Evolutionary conservation across 92 coral and sea anemone genomes (phyloP), one percentile per base, ranked within the genome.

Genomic region (Meandrina meandrites): DNA sequence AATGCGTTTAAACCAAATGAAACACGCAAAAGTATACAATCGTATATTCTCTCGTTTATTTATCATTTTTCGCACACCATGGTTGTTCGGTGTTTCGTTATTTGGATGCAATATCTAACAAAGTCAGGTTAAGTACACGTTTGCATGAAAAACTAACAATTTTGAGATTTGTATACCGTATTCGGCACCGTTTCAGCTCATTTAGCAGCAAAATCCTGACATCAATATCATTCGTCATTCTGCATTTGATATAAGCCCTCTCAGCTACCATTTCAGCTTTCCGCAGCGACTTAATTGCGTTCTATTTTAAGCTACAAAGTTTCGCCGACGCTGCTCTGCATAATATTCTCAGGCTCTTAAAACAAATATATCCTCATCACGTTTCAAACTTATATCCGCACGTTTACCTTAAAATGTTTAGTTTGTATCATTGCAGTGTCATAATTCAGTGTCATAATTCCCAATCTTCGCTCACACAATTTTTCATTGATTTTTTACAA

Each of bases 271-370:
- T 18, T 71, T 36, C 53, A 8, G 27, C 28, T 11, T 40, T 19
- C 45, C 83, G 31, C 51, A 11, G 53, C 8, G 47, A 57, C 9
- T 45, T 37, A 81, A 40, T 81, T 82, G 47, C 76, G 32, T 68
- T 69, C 86, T 81, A 81, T 81, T 66, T 45, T 27, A 40, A 64
- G 85, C 37, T 28, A 16, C 75, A 81, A 70, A 79, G 31, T 21
- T 69, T 50, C 64, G 27, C 64, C 78, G 66, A 48, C 77, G 21
- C 62, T 81, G n/a, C 3, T 81, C 22, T 24, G 2, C 71, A 42
- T 27, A 50, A 53, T 75, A 72, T 42, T 79, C 62, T 50, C 62
- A 78, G 72, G 18, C 78, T 35, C 24, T 72, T 17, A 11, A 73
- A 18, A 37, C 50, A 37, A 34, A 27, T 30, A 17, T 30, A 9